Percentiles rank a stretch among this genome's conserved stretches.
phyloP scores from a whole-genome alignment of 2,888 invertebrate species.

The Prenolepis imparis region DNA sequence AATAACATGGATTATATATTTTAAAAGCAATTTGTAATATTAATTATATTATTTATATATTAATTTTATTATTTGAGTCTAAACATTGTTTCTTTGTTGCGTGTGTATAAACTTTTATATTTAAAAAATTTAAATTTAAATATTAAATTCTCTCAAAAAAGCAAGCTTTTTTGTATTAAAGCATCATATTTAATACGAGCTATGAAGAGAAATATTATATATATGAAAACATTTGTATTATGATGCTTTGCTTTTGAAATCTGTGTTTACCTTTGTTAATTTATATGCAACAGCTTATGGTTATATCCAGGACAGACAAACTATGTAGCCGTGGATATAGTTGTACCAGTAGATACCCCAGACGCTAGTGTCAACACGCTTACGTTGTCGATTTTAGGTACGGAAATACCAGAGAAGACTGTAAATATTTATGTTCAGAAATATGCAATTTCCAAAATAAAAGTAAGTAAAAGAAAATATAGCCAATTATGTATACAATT shows the following conservation, averaged over 20 bases:
- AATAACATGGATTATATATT: too few relatives aligned
- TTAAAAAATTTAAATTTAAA: conserved; percentile 24
- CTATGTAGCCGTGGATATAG: conserved; percentile 74
- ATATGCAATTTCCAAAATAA: conserved; percentile 61
- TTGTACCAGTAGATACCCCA: conserved; percentile 71
- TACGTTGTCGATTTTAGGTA: conserved; percentile 75
- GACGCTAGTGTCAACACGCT: conserved; percentile 75
- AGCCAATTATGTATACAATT: background rate
- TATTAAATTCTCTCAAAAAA: background rate
- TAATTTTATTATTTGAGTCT: too few relatives aligned
- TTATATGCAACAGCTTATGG: conserved; percentile 64
- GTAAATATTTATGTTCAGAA: conserved; percentile 77
- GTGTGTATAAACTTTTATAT: background rate
- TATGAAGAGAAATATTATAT: background rate
- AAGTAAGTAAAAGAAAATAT: background rate
- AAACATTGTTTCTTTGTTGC: too few relatives aligned
- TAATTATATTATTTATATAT: too few relatives aligned
- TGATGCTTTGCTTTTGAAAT: background rate
- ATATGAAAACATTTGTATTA: background rate
- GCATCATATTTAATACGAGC: background rate
- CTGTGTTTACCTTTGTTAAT: background rate
- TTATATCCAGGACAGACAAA: conserved; percentile 77
- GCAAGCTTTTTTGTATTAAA: background rate
- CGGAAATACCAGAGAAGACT: conserved; percentile 79
- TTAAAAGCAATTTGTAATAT: too few relatives aligned